Conservation (phyloP, 1,140 invertebrate genomes). For the Oreohelix idahoensis region DNA sequence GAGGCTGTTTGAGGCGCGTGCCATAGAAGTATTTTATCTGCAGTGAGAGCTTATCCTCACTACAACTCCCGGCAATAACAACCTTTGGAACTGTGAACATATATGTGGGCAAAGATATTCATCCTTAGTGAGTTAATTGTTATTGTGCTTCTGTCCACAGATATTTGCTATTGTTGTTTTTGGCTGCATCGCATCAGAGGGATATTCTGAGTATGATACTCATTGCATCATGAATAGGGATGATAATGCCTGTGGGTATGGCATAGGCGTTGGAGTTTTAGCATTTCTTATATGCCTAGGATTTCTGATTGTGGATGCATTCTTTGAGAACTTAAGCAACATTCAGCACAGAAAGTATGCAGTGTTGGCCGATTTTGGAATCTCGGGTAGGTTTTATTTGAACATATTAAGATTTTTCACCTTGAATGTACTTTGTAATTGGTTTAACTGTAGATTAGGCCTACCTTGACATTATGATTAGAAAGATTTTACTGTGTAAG, state of each 20-base stretch:
- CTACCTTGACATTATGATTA: too few species aligned
- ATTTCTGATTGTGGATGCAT: slow-evolving; percentile 91
- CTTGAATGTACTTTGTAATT: too few species aligned
- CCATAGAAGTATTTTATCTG: too few species aligned
- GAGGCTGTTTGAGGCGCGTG: too few species aligned
- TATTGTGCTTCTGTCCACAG: slow-evolving; percentile 76
- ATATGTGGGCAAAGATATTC: too few species aligned
- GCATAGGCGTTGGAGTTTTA: slow-evolving; percentile 91
- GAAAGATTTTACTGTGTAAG: too few species aligned
- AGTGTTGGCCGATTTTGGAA: slow-evolving; percentile 90
- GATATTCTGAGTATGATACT: slow-evolving; percentile 80
- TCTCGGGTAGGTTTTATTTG: slow-evolving; percentile 81
- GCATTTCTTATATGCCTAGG: slow-evolving; percentile 91
- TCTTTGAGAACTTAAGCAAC: slow-evolving; percentile 98
- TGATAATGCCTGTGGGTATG: slow-evolving; percentile 95
- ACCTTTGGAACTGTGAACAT: too few species aligned
- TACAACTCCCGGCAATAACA: too few species aligned
- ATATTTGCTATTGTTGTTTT: slow-evolving; percentile 96
- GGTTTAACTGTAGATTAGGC: too few species aligned
- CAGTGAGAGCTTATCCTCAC: too few species aligned
- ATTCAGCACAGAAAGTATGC: slow-evolving; percentile 97
- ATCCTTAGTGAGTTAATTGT: neutral
- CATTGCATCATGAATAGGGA: slow-evolving; percentile 90
- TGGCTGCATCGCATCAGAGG: slow-evolving; percentile 94
- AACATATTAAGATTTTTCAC: too few species aligned